These are phyloP conservation scores for Porites divaricata DNA, from an alignment of 92 coral and sea anemone genomes.

Conservation along the genomic window DNA sequence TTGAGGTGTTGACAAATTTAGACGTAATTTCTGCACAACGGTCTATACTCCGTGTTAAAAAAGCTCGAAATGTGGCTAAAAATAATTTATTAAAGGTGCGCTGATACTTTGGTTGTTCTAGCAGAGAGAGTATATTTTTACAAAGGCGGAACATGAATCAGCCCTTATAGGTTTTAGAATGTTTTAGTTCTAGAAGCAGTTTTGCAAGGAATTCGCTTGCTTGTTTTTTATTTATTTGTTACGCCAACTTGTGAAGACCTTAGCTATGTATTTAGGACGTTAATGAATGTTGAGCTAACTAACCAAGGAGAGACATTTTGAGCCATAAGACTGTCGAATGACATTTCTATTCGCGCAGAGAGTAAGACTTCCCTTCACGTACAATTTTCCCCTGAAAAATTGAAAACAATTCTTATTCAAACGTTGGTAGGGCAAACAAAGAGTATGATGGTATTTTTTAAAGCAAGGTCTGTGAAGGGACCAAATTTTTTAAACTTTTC, in stretches of 20 bases:
- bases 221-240: background rate
- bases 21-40: background rate
- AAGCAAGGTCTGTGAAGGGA: too few species aligned
- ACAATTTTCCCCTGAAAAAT: too few species aligned
- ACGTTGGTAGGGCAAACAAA: too few species aligned
- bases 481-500: too few species aligned
- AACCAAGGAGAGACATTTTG: background rate
- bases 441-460: too few species aligned
- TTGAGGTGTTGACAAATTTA: background rate
- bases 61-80: background rate
- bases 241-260: background rate
- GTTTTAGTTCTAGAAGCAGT: conserved; percentile 18
- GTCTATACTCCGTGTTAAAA: background rate
- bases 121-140: conserved; percentile 45
- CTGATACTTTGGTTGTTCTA: background rate
- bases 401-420: too few species aligned
- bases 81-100: conserved; percentile 14
- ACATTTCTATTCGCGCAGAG: too few species aligned
- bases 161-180: background rate
- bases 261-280: background rate
- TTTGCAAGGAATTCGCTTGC: background rate
- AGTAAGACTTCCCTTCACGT: too few species aligned
- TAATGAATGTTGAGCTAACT: background rate
- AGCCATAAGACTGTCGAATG: too few species aligned
- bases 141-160: background rate